Evolutionary conservation across 2,888 invertebrate species (phyloP).

Genomic region (Altica lythri): DNA sequence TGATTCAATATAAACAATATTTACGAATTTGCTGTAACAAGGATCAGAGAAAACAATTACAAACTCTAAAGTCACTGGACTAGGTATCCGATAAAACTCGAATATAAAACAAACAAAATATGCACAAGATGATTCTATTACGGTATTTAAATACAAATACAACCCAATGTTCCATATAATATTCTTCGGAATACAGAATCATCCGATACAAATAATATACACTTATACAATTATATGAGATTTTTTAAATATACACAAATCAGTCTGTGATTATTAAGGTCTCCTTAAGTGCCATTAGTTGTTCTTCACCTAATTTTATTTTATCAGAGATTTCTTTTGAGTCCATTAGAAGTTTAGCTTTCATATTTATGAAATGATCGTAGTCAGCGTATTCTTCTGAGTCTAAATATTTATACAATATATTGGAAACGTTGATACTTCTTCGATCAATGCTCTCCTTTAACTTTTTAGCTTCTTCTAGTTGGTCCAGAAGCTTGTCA

Average conservation of each 20-base stretch:
- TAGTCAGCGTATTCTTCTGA: slow-evolving; percentile 79
- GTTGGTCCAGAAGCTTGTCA: slow-evolving; percentile 75
- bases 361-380: slow-evolving; percentile 84
- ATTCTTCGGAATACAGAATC: too few relatives aligned
- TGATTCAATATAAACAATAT: slow-evolving; percentile 9
- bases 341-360: slow-evolving; percentile 82
- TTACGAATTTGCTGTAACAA: slow-evolving; percentile 1
- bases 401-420: slow-evolving; percentile 72
- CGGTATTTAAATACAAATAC: too few relatives aligned
- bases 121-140: too few relatives aligned
- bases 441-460: slow-evolving; percentile 82
- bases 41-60: slow-evolving; percentile 39
- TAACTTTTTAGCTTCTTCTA: slow-evolving; percentile 80
- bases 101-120: slow-evolving; percentile 37
- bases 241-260: slow-evolving; percentile 37
- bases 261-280: slow-evolving; percentile 58
- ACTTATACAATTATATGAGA: slow-evolving; percentile 31
- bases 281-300: slow-evolving; percentile 72
- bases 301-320: slow-evolving; percentile 81
- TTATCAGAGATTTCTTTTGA: slow-evolving; percentile 81
- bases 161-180: too few relatives aligned
- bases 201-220: too few relatives aligned
- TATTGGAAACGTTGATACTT: slow-evolving; percentile 70
- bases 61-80: slow-evolving; percentile 49
- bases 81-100: slow-evolving; percentile 55